Conservation (phyloP, 64 coral and sea anemone genomes). For the Stichodactyla helianthus region DNA sequence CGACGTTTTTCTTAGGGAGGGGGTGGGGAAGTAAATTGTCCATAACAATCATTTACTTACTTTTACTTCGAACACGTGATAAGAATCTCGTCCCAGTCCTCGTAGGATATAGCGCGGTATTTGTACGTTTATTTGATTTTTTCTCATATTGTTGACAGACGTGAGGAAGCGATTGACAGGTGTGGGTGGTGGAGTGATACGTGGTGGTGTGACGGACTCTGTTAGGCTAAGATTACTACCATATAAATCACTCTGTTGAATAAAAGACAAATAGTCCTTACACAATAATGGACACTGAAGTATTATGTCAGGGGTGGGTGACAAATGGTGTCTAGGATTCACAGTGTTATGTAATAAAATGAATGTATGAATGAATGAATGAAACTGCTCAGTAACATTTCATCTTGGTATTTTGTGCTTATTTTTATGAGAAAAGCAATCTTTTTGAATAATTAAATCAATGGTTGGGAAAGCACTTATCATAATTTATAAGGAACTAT, state of each 20-base stretch:
- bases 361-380: no score
- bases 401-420: no score
- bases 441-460: no score
- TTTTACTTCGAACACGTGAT: slow-evolving; percentile 97
- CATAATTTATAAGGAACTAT: no score
- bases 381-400: no score
- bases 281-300: neutral
- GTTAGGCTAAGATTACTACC: slow-evolving; percentile 79
- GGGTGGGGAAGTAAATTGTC: no score
- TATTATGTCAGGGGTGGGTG: no score
- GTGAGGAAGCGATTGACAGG: slow-evolving; percentile 87
- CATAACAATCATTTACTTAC: slow-evolving; percentile 5
- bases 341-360: no score
- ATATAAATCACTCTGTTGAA: slow-evolving; percentile 53
- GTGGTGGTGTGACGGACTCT: slow-evolving; percentile 71
- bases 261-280: neutral
- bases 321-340: no score
- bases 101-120: slow-evolving; percentile 92
- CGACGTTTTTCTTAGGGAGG: no score
- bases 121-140: slow-evolving; percentile 81
- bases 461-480: no score
- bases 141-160: slow-evolving; percentile 69
- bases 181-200: slow-evolving; percentile 89
- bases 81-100: slow-evolving; percentile 93
- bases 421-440: no score